Evolutionary conservation across 2,113 vertebrate genomes (phyloP).

Genomic region (Struthidea cinerea): DNA sequence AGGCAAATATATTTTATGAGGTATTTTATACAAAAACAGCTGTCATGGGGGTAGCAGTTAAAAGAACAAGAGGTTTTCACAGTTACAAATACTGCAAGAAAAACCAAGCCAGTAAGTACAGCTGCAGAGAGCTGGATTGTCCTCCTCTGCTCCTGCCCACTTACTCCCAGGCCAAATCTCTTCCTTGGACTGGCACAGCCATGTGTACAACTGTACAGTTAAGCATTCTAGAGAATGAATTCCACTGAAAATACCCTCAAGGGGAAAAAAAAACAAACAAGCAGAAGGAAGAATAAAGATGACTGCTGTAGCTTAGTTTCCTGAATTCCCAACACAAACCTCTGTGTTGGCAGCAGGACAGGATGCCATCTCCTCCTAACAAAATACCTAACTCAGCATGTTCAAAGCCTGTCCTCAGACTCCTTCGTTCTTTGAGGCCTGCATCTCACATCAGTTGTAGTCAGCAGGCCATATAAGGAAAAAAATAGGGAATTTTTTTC

Average conservation of each 20-base stretch:
- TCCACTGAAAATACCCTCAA: background rate
- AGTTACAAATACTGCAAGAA: background rate
- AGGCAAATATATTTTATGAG: background rate
- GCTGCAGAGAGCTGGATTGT: background rate
- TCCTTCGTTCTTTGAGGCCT: background rate
- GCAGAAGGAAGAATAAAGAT: background rate
- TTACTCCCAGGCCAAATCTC: background rate
- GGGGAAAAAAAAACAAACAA: background rate
- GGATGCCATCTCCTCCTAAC: background rate
- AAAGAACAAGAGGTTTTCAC: background rate
- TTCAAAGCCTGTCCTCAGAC: background rate
- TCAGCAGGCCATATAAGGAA: background rate
- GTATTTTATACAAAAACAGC: background rate
- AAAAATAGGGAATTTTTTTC: accelerated
- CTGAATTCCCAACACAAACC: background rate
- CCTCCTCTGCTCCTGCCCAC: background rate
- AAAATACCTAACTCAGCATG: background rate
- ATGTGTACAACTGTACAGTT: background rate
- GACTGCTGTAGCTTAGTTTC: background rate
- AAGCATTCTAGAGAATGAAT: background rate
- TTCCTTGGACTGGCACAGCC: background rate
- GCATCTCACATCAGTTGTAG: background rate
- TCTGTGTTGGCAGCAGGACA: background rate
- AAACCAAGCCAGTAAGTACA: background rate
- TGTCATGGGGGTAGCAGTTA: background rate